A percentile compares a stretch with the other conserved stretches of the same genome.
These are phyloP conservation scores for Myanophis thanlyinensis DNA, from an alignment of 2,113 vertebrate genomes.

Conservation along the genomic window DNA sequence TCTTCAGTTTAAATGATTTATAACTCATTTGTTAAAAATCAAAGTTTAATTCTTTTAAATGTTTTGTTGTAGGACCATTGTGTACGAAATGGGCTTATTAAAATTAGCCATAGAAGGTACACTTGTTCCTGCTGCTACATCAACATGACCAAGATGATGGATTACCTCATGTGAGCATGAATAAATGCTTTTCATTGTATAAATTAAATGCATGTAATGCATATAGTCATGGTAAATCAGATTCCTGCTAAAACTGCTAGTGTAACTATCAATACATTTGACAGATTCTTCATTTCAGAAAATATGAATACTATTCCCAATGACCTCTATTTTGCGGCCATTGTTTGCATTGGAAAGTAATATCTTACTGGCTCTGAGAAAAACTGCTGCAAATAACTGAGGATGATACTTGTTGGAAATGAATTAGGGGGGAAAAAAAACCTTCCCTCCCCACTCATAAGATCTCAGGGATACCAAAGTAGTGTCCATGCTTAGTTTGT, in stretches of 20 bases:
- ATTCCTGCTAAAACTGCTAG: neutral
- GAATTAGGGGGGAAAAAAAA: no score
- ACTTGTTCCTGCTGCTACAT: conserved; percentile 70
- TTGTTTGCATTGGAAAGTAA: neutral
- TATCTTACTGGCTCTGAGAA: no score
- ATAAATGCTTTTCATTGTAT: conserved; percentile 1
- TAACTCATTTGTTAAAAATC: conserved; percentile 1
- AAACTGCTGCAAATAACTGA: neutral
- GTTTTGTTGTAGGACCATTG: conserved; percentile 70
- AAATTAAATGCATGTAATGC: neutral
- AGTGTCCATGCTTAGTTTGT: neutral
- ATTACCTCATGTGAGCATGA: conserved; percentile 68
- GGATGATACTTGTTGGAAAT: neutral
- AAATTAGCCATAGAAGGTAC: conserved; percentile 78
- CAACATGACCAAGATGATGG: conserved; percentile 50
- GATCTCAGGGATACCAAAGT: neutral
- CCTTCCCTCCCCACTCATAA: neutral
- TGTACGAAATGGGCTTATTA: conserved; percentile 73
- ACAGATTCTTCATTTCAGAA: neutral
- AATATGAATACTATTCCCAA: neutral
- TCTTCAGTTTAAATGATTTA: conserved; percentile 5
- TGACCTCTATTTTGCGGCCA: neutral
- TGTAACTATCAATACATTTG: neutral
- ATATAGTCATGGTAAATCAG: neutral
- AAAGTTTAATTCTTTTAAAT: conserved; percentile 22